Evolutionary conservation across 2,797 vertebrate genomes (phyloP), one percentile per base, ranked within the genome.

Genomic region (Ibycter americanus): DNA sequence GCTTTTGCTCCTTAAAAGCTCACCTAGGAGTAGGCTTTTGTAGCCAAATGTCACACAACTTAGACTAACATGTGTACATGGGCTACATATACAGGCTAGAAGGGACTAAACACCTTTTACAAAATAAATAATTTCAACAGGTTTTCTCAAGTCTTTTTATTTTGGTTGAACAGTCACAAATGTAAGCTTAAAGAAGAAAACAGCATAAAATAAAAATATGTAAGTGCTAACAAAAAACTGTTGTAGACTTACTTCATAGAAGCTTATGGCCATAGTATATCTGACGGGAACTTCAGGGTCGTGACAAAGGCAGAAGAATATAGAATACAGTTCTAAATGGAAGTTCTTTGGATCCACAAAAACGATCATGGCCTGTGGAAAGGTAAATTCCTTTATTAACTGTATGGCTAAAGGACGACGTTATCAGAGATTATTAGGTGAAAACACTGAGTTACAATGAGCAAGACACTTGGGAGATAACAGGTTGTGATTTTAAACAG

Each of bases 341-440:
- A 99, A 99, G 96, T 99, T 99, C 97, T 99, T 98, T 9, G 99
- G 98, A 93, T 99, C 99, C 56, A 99, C 99, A 98, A 99, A 99
- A 95, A 99, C 96, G 96, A 99, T 98, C 99, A 99, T 99, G 93
- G 99, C 99, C 99, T 99, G 96, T 70, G 31, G 87, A 87, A 85
- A 89, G 52, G 95, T 14, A 82, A 91, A 68, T 62, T 61, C 22
- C 61, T 88, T 77, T 82, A 70, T 79, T 44, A 90, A 76, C 31
- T 70, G 36, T 18, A 54, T 10, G 87, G 34, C 26, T 78, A 76
- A 93, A 66, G 55, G 21, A 47, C n/a, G 7, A 83, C 25, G 23
- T 8, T 34, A 36, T n/a, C 72, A 71, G 47, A 80, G 22, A 72
- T 66, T 58, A 81, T 76, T 38, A 72, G 61, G 70, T 52, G 12